Evolutionary conservation across 2,888 invertebrate species (phyloP).

Genomic region (Bombylius discolor): DNA sequence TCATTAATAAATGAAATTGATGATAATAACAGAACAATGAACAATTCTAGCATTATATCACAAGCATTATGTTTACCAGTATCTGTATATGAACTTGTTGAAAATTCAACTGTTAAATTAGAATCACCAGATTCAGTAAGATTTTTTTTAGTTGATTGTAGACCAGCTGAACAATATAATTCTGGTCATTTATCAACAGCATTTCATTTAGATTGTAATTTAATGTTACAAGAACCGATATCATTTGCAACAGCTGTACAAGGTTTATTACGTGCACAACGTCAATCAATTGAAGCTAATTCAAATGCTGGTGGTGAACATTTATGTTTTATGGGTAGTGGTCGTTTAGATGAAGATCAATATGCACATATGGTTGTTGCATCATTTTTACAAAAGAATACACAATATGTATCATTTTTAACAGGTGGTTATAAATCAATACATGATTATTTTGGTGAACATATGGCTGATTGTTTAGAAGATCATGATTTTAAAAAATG

Average conservation of each 20-base stretch:
- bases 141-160: constrained; percentile 94
- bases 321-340: constrained; percentile 86
- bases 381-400: constrained; percentile 87
- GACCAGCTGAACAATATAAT: constrained; percentile 94
- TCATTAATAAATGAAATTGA: not conserved
- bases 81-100: constrained; percentile 84
- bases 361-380: constrained; percentile 98
- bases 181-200: constrained; percentile 93
- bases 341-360: constrained; percentile 84
- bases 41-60: constrained; percentile 39
- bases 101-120: constrained; percentile 58
- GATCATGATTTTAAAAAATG: constrained; percentile 74
- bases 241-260: constrained; percentile 91
- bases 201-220: constrained; percentile 92
- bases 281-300: constrained; percentile 72
- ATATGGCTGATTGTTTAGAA: constrained; percentile 65
- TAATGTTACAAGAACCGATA: constrained; percentile 92
- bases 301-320: constrained; percentile 80
- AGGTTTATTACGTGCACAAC: constrained; percentile 73
- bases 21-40: not conserved
- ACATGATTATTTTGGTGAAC: constrained; percentile 70
- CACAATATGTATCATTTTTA: constrained; percentile 82
- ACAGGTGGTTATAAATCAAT: constrained; percentile 81
- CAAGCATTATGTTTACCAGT: constrained; percentile 92
- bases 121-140: constrained; percentile 53